These are phyloP conservation scores for Eueides isabella DNA, from an alignment of 1,140 invertebrate genomes.

Conservation along the genomic window DNA sequence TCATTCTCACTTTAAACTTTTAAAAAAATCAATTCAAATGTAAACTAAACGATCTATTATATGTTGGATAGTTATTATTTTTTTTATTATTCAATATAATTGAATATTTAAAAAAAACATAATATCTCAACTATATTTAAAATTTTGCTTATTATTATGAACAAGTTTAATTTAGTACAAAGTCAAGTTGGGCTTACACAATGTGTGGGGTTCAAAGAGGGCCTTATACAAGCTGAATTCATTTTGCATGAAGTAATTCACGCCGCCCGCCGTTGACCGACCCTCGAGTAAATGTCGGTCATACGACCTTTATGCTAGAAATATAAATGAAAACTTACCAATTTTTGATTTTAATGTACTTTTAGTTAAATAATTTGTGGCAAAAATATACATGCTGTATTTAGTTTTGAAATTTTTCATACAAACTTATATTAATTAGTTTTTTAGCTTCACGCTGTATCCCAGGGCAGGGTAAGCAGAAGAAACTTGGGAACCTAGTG, in stretches of 20 bases:
- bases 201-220: slow-evolving; percentile 20
- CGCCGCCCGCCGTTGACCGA: not conserved
- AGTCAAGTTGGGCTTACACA: slow-evolving; percentile 24
- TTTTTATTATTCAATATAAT: too few relatives aligned
- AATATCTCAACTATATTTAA: not conserved
- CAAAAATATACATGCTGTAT: not conserved
- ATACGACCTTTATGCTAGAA: slow-evolving; percentile 17
- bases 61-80: too few relatives aligned
- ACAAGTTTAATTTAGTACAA: slow-evolving; percentile 13
- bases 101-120: too few relatives aligned
- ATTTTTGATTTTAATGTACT: not conserved
- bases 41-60: too few relatives aligned
- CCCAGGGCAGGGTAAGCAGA: too few relatives aligned
- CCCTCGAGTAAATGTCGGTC: slow-evolving; percentile 14
- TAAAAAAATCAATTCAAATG: too few relatives aligned
- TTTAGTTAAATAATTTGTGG: not conserved
- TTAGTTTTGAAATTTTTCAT: not conserved
- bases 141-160: slow-evolving; percentile 9
- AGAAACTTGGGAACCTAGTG: too few relatives aligned
- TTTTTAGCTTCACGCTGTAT: too few relatives aligned
- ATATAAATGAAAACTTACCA: slow-evolving; percentile 2
- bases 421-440: too few relatives aligned
- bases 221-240: slow-evolving; percentile 14
- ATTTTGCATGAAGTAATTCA: slow-evolving; percentile 27
- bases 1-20: too few relatives aligned